phyloP scores from a whole-genome alignment of 2,888 invertebrate genomes.

The Trachelus troglodyta region DNA sequence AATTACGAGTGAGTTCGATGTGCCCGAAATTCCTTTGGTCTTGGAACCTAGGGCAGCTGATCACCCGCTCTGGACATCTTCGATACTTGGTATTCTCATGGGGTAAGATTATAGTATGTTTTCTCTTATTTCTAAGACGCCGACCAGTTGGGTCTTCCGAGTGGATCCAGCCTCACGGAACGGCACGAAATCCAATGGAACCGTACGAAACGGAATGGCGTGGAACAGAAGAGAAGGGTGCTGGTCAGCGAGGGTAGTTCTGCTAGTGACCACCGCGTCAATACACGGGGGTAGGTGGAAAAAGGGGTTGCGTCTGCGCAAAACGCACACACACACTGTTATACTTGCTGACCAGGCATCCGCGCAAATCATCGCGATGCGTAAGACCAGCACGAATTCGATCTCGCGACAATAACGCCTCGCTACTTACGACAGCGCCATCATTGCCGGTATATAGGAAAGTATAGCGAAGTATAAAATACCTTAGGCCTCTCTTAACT shows the following conservation, averaged over 20 bases:
- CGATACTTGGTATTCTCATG: neutral
- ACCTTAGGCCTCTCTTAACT: neutral
- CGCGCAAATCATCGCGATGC: conserved; percentile 48
- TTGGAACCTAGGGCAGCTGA: neutral
- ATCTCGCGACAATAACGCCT: neutral
- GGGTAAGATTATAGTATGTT: neutral
- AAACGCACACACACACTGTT: conserved; percentile 29
- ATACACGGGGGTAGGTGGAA: conserved; percentile 57
- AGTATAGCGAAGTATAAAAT: neutral
- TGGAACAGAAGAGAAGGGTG: conserved; percentile 7
- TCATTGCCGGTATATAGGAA: neutral
- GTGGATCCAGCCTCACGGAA: neutral
- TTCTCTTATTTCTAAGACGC: neutral
- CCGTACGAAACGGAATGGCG: neutral
- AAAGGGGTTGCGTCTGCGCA: conserved; percentile 61
- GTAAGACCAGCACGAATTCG: conserved; percentile 7
- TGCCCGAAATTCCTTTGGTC: neutral
- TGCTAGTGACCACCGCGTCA: conserved; percentile 63
- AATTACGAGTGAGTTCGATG: neutral
- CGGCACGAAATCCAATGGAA: neutral
- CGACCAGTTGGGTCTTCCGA: neutral
- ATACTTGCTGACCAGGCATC: conserved; percentile 48
- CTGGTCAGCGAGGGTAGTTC: conserved; percentile 54
- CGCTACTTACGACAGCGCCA: neutral
- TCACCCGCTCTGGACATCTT: neutral